Evolutionary conservation across 2,888 invertebrate genomes (phyloP).

Genomic region (Hypercompe scribonia): DNA sequence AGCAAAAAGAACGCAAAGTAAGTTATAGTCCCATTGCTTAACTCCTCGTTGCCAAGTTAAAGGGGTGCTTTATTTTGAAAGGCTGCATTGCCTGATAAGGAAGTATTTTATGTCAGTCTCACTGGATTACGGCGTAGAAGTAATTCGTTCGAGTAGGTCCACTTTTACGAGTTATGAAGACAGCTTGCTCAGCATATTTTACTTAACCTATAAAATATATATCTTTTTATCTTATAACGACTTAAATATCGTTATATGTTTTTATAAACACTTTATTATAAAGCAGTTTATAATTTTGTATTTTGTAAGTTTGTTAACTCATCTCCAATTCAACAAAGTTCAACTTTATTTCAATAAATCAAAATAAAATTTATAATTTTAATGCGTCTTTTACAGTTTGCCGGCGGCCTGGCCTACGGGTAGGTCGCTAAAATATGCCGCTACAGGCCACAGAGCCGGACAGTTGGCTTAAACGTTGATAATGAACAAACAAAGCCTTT

Average conservation of each 20-base stretch:
- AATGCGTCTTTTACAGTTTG: too few relatives aligned
- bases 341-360: too few relatives aligned
- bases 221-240: not conserved
- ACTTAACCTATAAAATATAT: not conserved
- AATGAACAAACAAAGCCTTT: too few relatives aligned
- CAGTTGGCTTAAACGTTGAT: too few relatives aligned
- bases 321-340: too few relatives aligned
- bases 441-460: too few relatives aligned
- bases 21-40: not conserved
- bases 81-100: constrained; percentile 20
- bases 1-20: not conserved
- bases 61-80: constrained; percentile 14
- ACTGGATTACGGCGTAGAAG: constrained; percentile 21
- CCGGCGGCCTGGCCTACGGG: too few relatives aligned
- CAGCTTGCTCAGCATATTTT: constrained; percentile 13
- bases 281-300: too few relatives aligned
- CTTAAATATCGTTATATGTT: not conserved
- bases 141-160: constrained; percentile 24
- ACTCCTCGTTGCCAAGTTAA: constrained; percentile 9
- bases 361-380: too few relatives aligned
- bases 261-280: too few relatives aligned
- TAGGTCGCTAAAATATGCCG: too few relatives aligned
- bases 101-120: constrained; percentile 16
- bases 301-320: too few relatives aligned
- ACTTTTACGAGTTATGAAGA: constrained; percentile 32